phyloP scores from a whole-genome alignment of 2,888 invertebrate genomes.

The Drepana falcataria region DNA sequence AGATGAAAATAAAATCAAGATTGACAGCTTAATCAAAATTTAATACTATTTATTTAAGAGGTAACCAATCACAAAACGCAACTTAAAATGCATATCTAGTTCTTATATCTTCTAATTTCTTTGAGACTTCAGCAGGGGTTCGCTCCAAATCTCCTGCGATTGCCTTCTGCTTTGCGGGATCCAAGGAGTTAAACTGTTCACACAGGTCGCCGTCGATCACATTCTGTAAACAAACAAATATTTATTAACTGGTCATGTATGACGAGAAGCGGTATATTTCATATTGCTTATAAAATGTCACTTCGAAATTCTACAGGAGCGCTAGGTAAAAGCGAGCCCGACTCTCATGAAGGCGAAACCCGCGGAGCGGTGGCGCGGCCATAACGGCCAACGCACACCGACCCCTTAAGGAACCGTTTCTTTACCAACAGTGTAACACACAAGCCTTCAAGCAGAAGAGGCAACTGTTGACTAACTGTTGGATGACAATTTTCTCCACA shows the following conservation, averaged over 20 bases:
- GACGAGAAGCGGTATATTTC: background rate
- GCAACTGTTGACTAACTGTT: conserved; percentile 69
- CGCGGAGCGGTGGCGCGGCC: conserved; percentile 39
- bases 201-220: conserved; percentile 99
- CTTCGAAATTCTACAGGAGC: conserved; percentile 63
- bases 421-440: conserved; percentile 76
- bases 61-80: conserved; percentile 12
- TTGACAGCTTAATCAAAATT: background rate
- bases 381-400: conserved; percentile 47
- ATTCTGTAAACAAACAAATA: conserved; percentile 79
- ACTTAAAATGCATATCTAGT: conserved; percentile 98
- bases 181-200: conserved; percentile 98
- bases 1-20: no score
- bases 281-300: conserved; percentile 31
- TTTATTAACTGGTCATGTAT: background rate
- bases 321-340: conserved; percentile 36
- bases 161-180: conserved; percentile 94
- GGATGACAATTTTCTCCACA: conserved; percentile 18
- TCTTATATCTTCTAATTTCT: conserved; percentile 98
- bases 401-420: conserved; percentile 29
- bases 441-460: conserved; percentile 21
- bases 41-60: conserved; percentile 5
- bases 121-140: conserved; percentile 97
- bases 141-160: conserved; percentile 97
- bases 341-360: conserved; percentile 65